Conservation (phyloP, 2,797 vertebrate species). For the Dipus sagitta region DNA sequence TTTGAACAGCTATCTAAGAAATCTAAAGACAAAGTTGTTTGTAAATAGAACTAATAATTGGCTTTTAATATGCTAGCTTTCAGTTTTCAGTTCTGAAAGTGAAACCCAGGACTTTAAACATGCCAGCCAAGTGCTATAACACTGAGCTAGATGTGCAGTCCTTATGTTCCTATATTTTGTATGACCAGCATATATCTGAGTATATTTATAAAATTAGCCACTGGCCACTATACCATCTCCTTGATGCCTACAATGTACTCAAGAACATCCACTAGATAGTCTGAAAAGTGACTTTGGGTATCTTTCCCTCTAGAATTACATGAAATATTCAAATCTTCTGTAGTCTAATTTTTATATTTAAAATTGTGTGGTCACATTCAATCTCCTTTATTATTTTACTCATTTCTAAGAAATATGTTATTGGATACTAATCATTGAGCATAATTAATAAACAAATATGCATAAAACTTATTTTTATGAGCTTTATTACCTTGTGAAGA, state of each 20-base stretch:
- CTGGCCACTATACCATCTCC: not conserved
- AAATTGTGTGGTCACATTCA: not conserved
- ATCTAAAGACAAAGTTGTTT: not conserved
- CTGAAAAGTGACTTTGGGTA: not conserved
- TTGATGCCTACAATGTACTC: not conserved
- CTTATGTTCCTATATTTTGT: not conserved
- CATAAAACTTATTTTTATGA: not conserved
- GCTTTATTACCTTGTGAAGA: conserved; percentile 9
- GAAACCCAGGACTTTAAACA: not conserved
- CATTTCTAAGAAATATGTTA: conserved; percentile 44
- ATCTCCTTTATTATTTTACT: conserved; percentile 29
- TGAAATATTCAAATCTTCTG: not conserved
- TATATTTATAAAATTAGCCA: not conserved
- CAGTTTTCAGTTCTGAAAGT: not conserved
- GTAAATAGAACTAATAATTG: not conserved
- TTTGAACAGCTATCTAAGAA: not conserved
- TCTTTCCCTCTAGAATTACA: not conserved
- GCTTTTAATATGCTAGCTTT: not conserved
- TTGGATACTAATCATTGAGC: not conserved
- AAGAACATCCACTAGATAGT: not conserved
- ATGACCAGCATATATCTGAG: not conserved
- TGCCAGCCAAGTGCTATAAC: not conserved
- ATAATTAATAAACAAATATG: not conserved
- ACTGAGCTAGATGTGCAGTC: not conserved
- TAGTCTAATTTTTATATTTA: not conserved